Evolutionary conservation across 2,113 vertebrate species (phyloP).

Genomic region (Cyprinus carpio): DNA sequence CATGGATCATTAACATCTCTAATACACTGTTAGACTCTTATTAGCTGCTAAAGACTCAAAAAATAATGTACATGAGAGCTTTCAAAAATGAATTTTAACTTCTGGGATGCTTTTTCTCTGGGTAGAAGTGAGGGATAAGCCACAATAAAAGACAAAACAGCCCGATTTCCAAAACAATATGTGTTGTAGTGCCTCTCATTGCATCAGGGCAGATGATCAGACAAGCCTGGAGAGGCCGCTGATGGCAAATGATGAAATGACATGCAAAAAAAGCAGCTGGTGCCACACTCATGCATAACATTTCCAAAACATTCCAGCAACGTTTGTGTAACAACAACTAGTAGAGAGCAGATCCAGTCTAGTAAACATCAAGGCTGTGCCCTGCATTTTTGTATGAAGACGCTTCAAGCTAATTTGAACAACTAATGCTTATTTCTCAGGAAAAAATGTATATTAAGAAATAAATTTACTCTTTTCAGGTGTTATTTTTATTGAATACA

Average conservation of each 20-base stretch:
- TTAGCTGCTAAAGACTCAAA: constrained; percentile 54
- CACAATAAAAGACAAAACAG: constrained; percentile 28
- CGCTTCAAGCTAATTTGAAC: not conserved
- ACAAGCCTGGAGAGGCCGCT: constrained; percentile 55
- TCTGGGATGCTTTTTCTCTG: not conserved
- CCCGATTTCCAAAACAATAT: constrained; percentile 59
- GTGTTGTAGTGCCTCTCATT: constrained; percentile 49
- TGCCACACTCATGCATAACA: constrained; percentile 42
- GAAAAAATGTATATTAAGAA: not conserved
- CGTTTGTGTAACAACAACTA: constrained; percentile 7
- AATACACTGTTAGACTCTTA: constrained; percentile 56
- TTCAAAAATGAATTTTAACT: not conserved
- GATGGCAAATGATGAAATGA: constrained; percentile 56
- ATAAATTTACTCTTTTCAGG: not conserved
- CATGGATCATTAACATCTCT: constrained; percentile 61
- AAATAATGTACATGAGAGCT: constrained; percentile 46
- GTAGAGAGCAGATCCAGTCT: not conserved
- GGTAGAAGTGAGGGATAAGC: constrained; percentile 7
- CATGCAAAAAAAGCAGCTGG: constrained; percentile 58
- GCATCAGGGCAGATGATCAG: constrained; percentile 59
- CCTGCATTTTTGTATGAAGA: not conserved
- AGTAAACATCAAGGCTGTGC: not conserved
- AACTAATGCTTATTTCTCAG: not conserved
- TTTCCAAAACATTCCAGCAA: constrained; percentile 36
- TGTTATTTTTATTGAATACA: not conserved